Evolutionary conservation across 2,113 vertebrate genomes (phyloP).

Genomic region (Ibidorhyncha struthersii): DNA sequence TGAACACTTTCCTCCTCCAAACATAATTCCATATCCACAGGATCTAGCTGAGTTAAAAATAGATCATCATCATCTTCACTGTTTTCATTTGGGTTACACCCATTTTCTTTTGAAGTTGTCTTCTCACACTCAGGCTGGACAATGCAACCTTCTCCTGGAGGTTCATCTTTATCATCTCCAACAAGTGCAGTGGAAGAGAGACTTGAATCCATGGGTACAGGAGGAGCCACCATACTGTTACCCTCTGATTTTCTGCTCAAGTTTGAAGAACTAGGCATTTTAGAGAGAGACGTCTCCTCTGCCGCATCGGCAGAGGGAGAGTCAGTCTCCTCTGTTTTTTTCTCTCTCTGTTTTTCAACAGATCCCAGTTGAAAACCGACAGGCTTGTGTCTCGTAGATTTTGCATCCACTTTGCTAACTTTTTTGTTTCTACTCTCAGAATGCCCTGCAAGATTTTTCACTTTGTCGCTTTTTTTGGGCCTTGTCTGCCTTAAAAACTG

Average conservation of each 20-base stretch:
- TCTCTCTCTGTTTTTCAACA: background rate
- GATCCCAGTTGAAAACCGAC: background rate
- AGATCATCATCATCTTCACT: slow-evolving; percentile 62
- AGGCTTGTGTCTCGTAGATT: background rate
- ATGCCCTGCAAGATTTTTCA: background rate
- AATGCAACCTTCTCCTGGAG: background rate
- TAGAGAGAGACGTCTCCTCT: background rate
- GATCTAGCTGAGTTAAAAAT: slow-evolving; percentile 79
- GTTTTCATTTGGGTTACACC: background rate
- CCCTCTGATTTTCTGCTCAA: background rate
- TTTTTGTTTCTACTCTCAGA: background rate
- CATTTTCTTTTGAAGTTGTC: background rate
- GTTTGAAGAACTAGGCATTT: background rate
- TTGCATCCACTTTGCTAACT: background rate
- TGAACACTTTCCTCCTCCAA: slow-evolving; percentile 62
- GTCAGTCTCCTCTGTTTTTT: background rate
- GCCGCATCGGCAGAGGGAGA: background rate
- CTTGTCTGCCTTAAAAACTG: slow-evolving; percentile 68
- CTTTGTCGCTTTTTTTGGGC: background rate
- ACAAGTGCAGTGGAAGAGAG: background rate
- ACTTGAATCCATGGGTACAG: background rate
- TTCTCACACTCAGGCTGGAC: background rate
- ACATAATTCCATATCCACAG: slow-evolving; percentile 80
- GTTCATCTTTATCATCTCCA: background rate
- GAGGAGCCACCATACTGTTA: background rate